Evolutionary conservation across 2,888 invertebrate species (phyloP).

Genomic region (Platynereis dumerilii): DNA sequence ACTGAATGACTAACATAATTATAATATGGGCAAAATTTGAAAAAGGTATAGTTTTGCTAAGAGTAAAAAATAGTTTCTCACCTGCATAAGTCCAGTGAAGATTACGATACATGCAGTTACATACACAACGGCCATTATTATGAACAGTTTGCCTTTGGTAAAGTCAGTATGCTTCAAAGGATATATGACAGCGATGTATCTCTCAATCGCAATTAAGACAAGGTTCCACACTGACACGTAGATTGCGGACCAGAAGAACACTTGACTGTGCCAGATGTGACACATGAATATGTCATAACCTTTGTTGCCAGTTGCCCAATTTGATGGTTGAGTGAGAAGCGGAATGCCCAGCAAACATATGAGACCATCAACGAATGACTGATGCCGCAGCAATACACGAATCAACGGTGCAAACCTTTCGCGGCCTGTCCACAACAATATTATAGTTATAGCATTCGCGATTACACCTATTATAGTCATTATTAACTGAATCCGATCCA

Average conservation of each 20-base stretch:
- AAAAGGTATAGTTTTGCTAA: no score
- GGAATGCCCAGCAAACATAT: not conserved
- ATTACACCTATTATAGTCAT: not conserved
- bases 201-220: not conserved
- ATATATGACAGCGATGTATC: not conserved
- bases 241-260: not conserved
- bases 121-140: no score
- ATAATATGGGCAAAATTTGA: no score
- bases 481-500: not conserved
- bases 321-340: not conserved
- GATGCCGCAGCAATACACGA: not conserved
- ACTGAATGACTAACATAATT: no score
- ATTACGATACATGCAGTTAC: no score
- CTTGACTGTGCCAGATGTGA: conserved; percentile 6
- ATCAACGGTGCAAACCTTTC: not conserved
- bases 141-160: no score
- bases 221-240: not conserved
- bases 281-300: not conserved
- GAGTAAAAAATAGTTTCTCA: no score
- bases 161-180: not conserved
- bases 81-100: no score
- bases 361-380: not conserved
- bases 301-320: not conserved
- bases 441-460: not conserved
- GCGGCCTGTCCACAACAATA: not conserved